Percentiles rank a stretch among this genome's conserved stretches.
Evolutionary conservation across 2,113 vertebrate species (phyloP).

Genomic region (Cyphomyrus plagiostoma): DNA sequence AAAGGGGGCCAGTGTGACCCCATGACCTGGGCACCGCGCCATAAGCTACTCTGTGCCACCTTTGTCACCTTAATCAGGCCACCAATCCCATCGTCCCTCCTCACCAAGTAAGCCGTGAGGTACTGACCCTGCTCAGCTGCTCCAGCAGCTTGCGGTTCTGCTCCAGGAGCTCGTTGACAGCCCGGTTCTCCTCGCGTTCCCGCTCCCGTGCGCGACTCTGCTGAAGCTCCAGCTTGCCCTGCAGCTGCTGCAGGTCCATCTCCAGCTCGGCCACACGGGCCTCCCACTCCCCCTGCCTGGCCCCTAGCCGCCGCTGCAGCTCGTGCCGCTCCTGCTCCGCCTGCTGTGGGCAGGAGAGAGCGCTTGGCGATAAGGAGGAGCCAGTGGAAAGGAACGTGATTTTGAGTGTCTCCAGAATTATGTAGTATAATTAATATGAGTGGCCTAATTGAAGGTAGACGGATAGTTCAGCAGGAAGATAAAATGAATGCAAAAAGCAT

Average conservation of each 20-base stretch:
- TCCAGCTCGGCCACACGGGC: conserved; percentile 89
- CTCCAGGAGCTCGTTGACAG: conserved; percentile 85
- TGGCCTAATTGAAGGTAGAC: not conserved
- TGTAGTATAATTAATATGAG: not conserved
- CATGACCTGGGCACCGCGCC: not conserved
- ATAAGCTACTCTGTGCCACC: not conserved
- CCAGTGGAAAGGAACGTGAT: no score
- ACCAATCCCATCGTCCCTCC: not conserved
- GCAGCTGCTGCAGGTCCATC: conserved; percentile 85
- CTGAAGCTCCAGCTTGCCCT: conserved; percentile 84
- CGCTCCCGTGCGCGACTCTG: conserved; percentile 82
- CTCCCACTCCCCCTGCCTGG: conserved; percentile 93
- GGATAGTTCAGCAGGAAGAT: not conserved
- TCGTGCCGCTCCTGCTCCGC: conserved; percentile 95
- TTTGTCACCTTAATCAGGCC: not conserved
- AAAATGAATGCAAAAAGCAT: not conserved
- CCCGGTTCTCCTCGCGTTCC: conserved; percentile 78
- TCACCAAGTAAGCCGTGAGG: not conserved
- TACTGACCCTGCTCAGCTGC: conserved; percentile 92
- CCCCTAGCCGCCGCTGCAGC: conserved; percentile 78
- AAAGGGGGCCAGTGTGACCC: not conserved
- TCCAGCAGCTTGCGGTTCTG: conserved; percentile 95
- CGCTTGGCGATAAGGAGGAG: not conserved
- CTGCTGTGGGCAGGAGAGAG: conserved; percentile 59
- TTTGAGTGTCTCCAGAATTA: not conserved